These are phyloP conservation scores for Oryzias melastigma DNA, from an alignment of 2,113 vertebrate genomes.

Conservation along the genomic window DNA sequence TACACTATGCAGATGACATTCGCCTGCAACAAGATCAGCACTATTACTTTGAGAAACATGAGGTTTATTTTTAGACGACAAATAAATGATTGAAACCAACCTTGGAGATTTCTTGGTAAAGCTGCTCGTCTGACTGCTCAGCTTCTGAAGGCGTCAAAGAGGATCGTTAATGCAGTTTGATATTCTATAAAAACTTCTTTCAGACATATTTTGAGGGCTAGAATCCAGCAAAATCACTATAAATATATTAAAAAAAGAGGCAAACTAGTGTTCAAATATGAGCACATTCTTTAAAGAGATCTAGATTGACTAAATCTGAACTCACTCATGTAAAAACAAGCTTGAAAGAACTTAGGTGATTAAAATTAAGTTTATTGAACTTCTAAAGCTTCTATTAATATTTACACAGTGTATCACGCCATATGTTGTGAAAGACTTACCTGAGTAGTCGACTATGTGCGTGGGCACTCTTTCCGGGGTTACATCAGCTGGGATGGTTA, in stretches of 20 bases:
- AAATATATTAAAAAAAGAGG: no score
- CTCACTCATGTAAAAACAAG: no score
- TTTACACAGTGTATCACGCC: neutral
- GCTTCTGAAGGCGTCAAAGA: conserved; percentile 80
- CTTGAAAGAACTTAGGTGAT: no score
- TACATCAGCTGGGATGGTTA: conserved; percentile 97
- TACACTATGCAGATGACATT: conserved; percentile 99
- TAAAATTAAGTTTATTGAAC: no score
- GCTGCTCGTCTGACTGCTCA: conserved; percentile 95
- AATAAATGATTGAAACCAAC: conserved; percentile 66
- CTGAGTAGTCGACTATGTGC: conserved; percentile 98
- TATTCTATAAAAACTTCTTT: neutral
- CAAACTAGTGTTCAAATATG: no score
- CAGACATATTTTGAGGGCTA: no score
- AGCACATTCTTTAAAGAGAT: no score
- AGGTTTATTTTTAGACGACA: neutral
- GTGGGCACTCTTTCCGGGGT: conserved; percentile 98
- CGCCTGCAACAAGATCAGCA: conserved; percentile 81
- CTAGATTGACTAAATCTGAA: no score
- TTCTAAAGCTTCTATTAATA: no score
- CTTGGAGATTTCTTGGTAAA: conserved; percentile 96
- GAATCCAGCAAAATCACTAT: no score
- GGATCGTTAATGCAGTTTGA: neutral
- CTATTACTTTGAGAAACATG: neutral
- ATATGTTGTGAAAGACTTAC: conserved; percentile 61